Percentiles rank a stretch among this genome's conserved stretches.
These are phyloP conservation scores for Lissonota sp. DNA, from an alignment of 2,888 invertebrate genomes.

Conservation along the genomic window DNA sequence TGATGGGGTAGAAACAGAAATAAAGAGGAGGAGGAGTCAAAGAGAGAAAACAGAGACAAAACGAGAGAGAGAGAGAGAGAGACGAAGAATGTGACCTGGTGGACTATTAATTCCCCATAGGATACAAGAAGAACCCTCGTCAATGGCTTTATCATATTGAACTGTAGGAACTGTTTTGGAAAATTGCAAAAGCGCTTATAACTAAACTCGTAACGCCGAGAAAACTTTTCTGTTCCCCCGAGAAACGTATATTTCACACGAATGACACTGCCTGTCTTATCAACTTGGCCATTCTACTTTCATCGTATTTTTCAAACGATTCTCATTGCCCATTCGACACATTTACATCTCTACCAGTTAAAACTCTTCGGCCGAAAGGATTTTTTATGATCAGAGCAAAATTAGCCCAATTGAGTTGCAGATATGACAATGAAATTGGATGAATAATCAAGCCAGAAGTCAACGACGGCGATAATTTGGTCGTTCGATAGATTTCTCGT, in stretches of 20 bases:
- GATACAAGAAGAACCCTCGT: conserved; percentile 67
- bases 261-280: not conserved
- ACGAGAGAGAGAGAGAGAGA: not conserved
- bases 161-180: conserved; percentile 38
- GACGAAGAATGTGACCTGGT: conserved; percentile 1
- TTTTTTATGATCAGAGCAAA: no score
- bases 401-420: no score
- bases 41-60: not conserved
- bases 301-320: not conserved
- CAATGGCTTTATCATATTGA: conserved; percentile 69
- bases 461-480: no score
- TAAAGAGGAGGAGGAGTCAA: not conserved
- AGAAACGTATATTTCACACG: not conserved
- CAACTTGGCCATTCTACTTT: not conserved
- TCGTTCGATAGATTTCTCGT: no score
- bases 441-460: no score
- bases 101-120: conserved; percentile 63
- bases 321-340: no score
- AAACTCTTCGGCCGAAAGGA: no score
- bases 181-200: conserved; percentile 18
- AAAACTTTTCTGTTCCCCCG: conserved; percentile 9
- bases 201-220: conserved; percentile 13
- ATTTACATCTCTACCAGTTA: no score
- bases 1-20: not conserved
- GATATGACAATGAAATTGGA: no score